Percentiles rank a stretch among this genome's conserved stretches.
Evolutionary conservation across 1,140 invertebrate species (phyloP).

Genomic region (Pemphigus obesinymphae): DNA sequence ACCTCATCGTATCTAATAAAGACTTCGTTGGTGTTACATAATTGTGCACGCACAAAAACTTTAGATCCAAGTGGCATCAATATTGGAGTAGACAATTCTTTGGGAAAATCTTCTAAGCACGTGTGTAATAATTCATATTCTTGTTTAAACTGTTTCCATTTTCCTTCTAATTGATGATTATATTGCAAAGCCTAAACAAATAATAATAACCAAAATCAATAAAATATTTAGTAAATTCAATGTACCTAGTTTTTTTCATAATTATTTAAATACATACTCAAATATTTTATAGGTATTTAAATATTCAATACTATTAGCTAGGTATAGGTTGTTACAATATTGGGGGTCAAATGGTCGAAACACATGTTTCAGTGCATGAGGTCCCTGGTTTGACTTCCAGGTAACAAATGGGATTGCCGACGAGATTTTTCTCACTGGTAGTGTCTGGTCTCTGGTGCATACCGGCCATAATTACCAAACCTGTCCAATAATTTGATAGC

Average conservation of each 20-base stretch:
- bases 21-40: slow-evolving; percentile 70
- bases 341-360: too few species aligned
- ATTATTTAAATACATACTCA: background rate
- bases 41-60: slow-evolving; percentile 64
- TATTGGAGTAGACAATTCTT: slow-evolving; percentile 52
- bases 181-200: background rate
- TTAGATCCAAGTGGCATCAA: slow-evolving; percentile 62
- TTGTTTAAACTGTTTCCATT: slow-evolving; percentile 44
- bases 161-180: background rate
- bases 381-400: too few species aligned
- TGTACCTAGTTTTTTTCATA: background rate
- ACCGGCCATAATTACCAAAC: too few species aligned
- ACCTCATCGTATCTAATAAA: slow-evolving; percentile 65
- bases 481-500: too few species aligned
- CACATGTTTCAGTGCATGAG: too few species aligned
- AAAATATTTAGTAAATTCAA: background rate
- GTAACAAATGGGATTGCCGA: too few species aligned
- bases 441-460: too few species aligned
- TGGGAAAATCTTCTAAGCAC: slow-evolving; percentile 40
- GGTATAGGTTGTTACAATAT: too few species aligned
- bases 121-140: slow-evolving; percentile 42
- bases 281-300: background rate
- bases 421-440: too few species aligned
- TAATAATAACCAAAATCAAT: too few species aligned
- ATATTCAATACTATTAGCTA: too few species aligned